Conservation (phyloP, 2,888 invertebrate genomes). For the Liposcelis brunnea region DNA sequence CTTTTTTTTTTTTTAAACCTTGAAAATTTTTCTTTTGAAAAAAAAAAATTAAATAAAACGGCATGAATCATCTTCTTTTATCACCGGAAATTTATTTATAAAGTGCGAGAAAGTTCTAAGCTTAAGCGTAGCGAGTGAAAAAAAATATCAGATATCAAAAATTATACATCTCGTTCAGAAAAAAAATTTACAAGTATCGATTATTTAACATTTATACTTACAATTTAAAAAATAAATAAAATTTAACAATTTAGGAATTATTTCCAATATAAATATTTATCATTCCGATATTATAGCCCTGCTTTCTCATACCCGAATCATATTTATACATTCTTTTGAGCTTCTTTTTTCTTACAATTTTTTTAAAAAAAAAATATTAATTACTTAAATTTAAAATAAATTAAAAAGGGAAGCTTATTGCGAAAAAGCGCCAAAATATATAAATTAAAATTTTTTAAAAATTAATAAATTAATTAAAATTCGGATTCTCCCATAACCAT, state of each 20-base stretch:
- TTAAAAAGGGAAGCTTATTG: constrained; percentile 5
- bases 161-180: constrained; percentile 3
- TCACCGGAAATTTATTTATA: not conserved
- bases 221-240: not conserved
- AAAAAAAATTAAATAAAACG: not conserved
- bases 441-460: constrained; percentile 12
- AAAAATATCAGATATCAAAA: too few relatives aligned
- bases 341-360: constrained; percentile 9
- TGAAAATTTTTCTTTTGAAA: constrained; percentile 1
- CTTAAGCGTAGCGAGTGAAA: not conserved
- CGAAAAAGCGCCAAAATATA: too few relatives aligned
- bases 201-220: not conserved
- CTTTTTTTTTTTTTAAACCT: constrained; percentile 1
- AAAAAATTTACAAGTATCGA: not conserved
- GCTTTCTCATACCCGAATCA: not conserved
- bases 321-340: constrained; percentile 14
- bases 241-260: too few relatives aligned
- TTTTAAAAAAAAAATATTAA: too few relatives aligned
- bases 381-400: not conserved
- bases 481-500: constrained; percentile 68
- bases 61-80: not conserved
- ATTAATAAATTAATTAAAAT: constrained; percentile 23
- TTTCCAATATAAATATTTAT: too few relatives aligned
- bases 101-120: constrained; percentile 5
- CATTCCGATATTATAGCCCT: not conserved